Base-by-base conservation (phyloP, 2,888 invertebrate species). In the Stenurella melanura region DNA sequence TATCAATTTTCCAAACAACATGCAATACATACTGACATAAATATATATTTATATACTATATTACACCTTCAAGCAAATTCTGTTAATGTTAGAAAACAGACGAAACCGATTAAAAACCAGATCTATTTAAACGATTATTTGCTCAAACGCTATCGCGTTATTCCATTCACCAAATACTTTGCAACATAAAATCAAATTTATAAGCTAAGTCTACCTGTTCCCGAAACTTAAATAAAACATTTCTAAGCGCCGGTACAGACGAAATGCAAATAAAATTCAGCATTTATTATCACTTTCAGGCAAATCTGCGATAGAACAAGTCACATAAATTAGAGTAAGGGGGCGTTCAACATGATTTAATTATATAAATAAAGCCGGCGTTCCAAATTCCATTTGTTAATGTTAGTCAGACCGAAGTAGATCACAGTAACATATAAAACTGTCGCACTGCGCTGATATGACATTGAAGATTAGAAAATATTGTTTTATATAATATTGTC, bases 181-280 rank as follows among this genome's bases (percentile, higher is more conserved):
- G 15, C 50, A 6, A 50, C 15, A 2, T n/a, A n/a, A 50, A 50
- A 50, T n/a, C 7, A 50, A 42, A 42, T 42, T 42, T 42, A 42
- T 42, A 42, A 50, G 4, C 50, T 50, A 15, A n/a, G 15, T 50
- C 7, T 50, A 50, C 50, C 50, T 50, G 50, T 50, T n/a, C 4
- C n/a, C 50, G n/a, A 50, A 50, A 50, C n/a, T 50, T 50, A 50
- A n/a, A 50, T 50, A n/a, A 50, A 50, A 50, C n/a, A 50, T n/a
- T 50, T 6, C 50, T n/a, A 50, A 50, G 6, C 6, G n/a, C n/a
- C 50, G n/a, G 50, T 50, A n/a, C n/a, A 15, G 50, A 50, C 5
- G 15, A 50, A 50, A 50, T 50, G n/a, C 50, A n/a, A 50, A 50
- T 50, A 50, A 50, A 50, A 50, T 15, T 50, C n/a, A 50, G 15